Percentiles rank a stretch among this genome's conserved stretches.
These are phyloP conservation scores for Serrognathus titanus DNA, from an alignment of 2,888 invertebrate genomes.

Conservation along the genomic window DNA sequence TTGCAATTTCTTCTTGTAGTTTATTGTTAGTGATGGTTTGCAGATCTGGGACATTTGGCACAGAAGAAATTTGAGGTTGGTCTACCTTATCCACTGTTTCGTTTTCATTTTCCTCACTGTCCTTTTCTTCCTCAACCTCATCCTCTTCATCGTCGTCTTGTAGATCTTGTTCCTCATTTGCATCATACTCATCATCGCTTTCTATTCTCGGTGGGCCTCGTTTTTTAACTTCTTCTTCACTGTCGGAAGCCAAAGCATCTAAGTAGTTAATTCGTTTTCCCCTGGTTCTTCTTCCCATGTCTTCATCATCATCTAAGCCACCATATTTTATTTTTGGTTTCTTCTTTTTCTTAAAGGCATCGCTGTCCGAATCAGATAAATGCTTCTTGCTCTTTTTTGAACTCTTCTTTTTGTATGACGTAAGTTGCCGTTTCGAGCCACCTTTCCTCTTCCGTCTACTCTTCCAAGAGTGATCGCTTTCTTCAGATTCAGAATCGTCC, in stretches of 20 bases:
- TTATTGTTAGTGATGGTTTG: slow-evolving; percentile 29
- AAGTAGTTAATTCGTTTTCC: slow-evolving; percentile 75
- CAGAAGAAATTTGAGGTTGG: slow-evolving; percentile 22
- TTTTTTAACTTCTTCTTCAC: slow-evolving; percentile 59
- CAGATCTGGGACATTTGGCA: slow-evolving; percentile 27
- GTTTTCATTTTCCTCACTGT: slow-evolving; percentile 21
- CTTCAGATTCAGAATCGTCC: slow-evolving; percentile 59
- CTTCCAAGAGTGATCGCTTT: slow-evolving; percentile 60
- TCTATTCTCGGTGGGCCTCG: slow-evolving; percentile 47
- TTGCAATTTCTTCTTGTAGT: slow-evolving; percentile 31
- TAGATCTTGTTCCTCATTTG: slow-evolving; percentile 50
- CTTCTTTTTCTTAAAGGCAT: slow-evolving; percentile 38
- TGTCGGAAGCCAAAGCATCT: slow-evolving; percentile 64
- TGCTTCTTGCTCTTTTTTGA: slow-evolving; percentile 51
- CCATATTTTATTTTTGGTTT: slow-evolving; percentile 55
- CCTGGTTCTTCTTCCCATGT: slow-evolving; percentile 64
- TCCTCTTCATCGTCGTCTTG: slow-evolving; percentile 32
- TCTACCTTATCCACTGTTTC: slow-evolving; percentile 24
- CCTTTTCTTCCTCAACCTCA: slow-evolving; percentile 21
- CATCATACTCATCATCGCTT: slow-evolving; percentile 54
- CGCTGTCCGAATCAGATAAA: slow-evolving; percentile 44
- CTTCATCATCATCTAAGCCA: slow-evolving; percentile 55
- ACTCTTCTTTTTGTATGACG: slow-evolving; percentile 45
- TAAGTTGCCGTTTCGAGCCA: slow-evolving; percentile 3
- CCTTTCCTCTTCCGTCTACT: slow-evolving; percentile 6